Evolutionary conservation across 92 coral and sea anemone genomes (phyloP).

Genomic region (Paramuricea clavata): DNA sequence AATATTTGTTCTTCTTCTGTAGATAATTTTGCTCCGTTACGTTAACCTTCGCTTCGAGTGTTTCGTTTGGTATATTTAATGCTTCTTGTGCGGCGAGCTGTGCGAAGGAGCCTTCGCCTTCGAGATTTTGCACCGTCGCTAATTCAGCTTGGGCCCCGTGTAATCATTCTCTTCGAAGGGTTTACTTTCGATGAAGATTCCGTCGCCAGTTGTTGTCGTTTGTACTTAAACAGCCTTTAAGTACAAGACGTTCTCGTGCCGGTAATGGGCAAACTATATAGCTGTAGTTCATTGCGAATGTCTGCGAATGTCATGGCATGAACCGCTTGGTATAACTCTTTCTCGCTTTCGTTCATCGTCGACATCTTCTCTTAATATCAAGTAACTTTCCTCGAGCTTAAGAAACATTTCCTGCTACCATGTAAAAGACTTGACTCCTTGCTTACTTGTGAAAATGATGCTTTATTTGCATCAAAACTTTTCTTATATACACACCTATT

Average conservation of each 20-base stretch:
- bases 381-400: not conserved
- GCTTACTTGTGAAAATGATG: too few species aligned
- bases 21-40: not conserved
- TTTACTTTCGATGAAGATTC: not conserved
- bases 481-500: too few species aligned
- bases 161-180: not conserved
- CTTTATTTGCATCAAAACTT: too few species aligned
- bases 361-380: not conserved
- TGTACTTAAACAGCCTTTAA: not conserved
- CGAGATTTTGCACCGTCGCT: not conserved
- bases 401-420: constrained; percentile 1
- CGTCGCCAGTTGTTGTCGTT: not conserved
- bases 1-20: not conserved
- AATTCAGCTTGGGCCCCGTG: not conserved
- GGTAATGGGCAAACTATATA: not conserved
- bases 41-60: not conserved
- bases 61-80: too few species aligned
- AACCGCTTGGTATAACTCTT: not conserved
- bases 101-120: not conserved
- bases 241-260: not conserved
- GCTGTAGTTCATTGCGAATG: not conserved
- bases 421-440: too few species aligned
- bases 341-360: not conserved
- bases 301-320: not conserved
- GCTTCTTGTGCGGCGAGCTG: not conserved